Conservation (phyloP, 2,888 invertebrate species). For the Cryptocephalus primarius region DNA sequence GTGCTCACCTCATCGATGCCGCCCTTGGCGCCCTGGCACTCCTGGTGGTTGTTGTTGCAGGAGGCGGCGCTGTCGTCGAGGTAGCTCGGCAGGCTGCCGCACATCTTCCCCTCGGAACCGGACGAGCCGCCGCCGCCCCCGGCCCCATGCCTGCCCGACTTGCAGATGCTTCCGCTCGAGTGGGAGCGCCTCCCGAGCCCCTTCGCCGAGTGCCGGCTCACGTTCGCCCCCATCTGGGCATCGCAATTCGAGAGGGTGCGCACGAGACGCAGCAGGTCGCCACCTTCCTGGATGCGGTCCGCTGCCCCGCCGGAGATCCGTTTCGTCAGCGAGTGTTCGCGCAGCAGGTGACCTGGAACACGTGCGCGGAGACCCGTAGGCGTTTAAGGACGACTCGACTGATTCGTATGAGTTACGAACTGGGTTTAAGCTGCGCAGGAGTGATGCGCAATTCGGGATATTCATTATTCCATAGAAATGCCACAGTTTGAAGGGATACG, state of each 20-base stretch:
- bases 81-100: slow-evolving; percentile 59
- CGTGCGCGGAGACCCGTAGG: not conserved
- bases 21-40: slow-evolving; percentile 24
- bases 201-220: slow-evolving; percentile 64
- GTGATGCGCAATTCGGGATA: too few species aligned
- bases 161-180: slow-evolving; percentile 66
- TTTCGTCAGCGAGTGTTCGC: slow-evolving; percentile 12
- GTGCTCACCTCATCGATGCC: slow-evolving; percentile 27
- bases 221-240: slow-evolving; percentile 59
- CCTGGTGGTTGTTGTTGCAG: slow-evolving; percentile 30
- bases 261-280: slow-evolving; percentile 36
- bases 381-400: too few species aligned
- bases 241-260: slow-evolving; percentile 30
- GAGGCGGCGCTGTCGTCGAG: slow-evolving; percentile 36
- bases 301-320: not conserved
- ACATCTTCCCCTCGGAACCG: slow-evolving; percentile 29
- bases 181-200: slow-evolving; percentile 61
- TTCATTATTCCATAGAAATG: too few species aligned
- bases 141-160: slow-evolving; percentile 30
- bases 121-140: slow-evolving; percentile 23
- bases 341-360: slow-evolving; percentile 21
- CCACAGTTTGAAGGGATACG: too few species aligned
- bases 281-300: slow-evolving; percentile 31
- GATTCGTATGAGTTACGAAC: too few species aligned
- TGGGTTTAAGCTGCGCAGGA: too few species aligned